A percentile compares a stretch with the other conserved stretches of the same genome.
phyloP scores from a whole-genome alignment of 2,797 vertebrate genomes.

The Myioborus miniatus region DNA sequence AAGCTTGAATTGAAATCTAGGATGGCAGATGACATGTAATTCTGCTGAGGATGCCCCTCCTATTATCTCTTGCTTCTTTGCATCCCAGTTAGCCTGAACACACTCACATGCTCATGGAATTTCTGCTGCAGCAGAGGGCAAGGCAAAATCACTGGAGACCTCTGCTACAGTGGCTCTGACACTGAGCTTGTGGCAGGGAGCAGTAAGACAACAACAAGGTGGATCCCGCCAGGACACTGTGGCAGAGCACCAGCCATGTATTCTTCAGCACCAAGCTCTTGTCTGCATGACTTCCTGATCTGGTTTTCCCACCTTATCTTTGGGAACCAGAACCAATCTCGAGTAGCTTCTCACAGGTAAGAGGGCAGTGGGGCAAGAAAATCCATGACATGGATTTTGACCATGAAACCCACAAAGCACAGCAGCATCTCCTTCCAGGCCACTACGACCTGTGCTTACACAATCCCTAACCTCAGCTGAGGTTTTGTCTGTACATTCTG shows the following conservation, averaged over 20 bases:
- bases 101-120: accelerated
- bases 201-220: not conserved
- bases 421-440: not conserved
- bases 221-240: not conserved
- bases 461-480: not conserved
- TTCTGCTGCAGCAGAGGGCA: not conserved
- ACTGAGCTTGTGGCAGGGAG: accelerated
- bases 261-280: not conserved
- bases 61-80: not conserved
- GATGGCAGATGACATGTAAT: not conserved
- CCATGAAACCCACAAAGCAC: not conserved
- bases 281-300: not conserved
- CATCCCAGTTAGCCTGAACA: not conserved
- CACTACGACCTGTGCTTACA: not conserved
- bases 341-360: not conserved
- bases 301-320: not conserved
- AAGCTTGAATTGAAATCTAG: not conserved
- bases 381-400: accelerated
- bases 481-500: not conserved
- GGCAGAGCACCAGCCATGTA: not conserved
- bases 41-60: not conserved
- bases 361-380: not conserved
- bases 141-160: not conserved
- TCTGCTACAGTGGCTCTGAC: not conserved
- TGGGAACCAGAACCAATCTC: accelerated